Conservation (phyloP, 2,113 vertebrate genomes). For the Arizona elegans region DNA sequence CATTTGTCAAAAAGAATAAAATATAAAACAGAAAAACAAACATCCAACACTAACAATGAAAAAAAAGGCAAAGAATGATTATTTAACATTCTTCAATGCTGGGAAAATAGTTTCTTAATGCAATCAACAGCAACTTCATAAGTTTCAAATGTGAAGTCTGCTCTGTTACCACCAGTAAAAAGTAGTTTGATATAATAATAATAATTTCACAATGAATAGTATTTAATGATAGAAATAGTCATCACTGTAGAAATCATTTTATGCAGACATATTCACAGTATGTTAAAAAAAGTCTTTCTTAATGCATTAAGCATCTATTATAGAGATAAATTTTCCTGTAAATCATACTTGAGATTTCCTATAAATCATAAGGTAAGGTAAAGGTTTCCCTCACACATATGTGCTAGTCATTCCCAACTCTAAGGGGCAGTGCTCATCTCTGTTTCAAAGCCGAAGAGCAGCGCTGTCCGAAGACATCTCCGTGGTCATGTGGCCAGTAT, state of each 20-base stretch:
- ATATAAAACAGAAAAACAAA: too few relatives aligned
- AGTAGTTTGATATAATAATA: neutral
- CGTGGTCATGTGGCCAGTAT: too few relatives aligned
- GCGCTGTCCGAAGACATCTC: too few relatives aligned
- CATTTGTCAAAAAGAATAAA: too few relatives aligned
- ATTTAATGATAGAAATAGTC: slow-evolving; percentile 12
- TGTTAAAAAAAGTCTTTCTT: neutral
- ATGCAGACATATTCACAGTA: neutral
- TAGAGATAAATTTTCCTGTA: neutral
- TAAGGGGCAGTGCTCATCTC: too few relatives aligned
- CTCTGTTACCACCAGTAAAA: neutral
- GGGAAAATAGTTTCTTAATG: neutral
- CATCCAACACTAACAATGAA: too few relatives aligned
- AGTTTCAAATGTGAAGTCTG: neutral
- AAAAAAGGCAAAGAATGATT: accelerated
- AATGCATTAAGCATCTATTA: neutral
- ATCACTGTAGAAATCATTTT: neutral
- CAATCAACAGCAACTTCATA: neutral
- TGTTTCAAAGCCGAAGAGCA: too few relatives aligned
- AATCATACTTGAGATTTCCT: neutral
- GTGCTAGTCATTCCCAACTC: too few relatives aligned
- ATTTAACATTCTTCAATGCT: neutral
- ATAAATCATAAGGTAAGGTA: neutral
- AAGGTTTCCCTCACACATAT: too few relatives aligned
- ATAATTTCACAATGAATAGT: neutral